Evolutionary conservation across 2,797 vertebrate genomes (phyloP), one percentile per base, ranked within the genome.

Genomic region (Artibeus jamaicensis): DNA sequence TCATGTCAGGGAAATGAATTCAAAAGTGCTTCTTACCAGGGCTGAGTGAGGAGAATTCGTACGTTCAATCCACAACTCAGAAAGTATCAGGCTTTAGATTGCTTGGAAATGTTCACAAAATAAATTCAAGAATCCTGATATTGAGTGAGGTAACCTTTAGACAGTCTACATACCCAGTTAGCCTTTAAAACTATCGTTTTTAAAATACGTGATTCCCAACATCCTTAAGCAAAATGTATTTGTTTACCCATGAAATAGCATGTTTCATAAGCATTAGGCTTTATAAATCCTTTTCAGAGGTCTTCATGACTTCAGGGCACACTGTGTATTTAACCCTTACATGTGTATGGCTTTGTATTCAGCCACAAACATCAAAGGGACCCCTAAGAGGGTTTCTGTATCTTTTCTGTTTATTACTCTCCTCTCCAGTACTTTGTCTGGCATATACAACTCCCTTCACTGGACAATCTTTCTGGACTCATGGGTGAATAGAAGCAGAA

Each of bases 1-100:
- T 86, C 93, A 44, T 90, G 93, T 94, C 92, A 94, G 48, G 81
- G 57, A 96, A 96, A 98, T 94, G 87, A 97, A 95, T 97, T 96
- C 89, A 89, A 86, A 96, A 97, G 83, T 85, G 77, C 77, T 93
- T 96, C 73, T 82, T 86, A 76, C 21, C 91, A 92, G 68, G 37
- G 68, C 84, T 88, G 67, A 96, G n/a, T 53, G 93, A 59, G 24
- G 24, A 59, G 94, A 93, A 97, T 70, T 83, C 65, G 59, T 39
- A 96, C 90, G 73, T 95, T 95, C 89, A 93, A 62, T 94, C 81
- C 55, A 78, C 65, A 92, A 59, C 78, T 90, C 44, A 6, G 81
- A 93, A 97, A 96, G 94, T 88, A 93, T 85, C 68, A 93, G 57
- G 70, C 87, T 96, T 96, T 91, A 92, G 89, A 95, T 91, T 97